These are phyloP conservation scores for Heliconius erato DNA, from an alignment of 2,888 invertebrate species.

Conservation along the genomic window DNA sequence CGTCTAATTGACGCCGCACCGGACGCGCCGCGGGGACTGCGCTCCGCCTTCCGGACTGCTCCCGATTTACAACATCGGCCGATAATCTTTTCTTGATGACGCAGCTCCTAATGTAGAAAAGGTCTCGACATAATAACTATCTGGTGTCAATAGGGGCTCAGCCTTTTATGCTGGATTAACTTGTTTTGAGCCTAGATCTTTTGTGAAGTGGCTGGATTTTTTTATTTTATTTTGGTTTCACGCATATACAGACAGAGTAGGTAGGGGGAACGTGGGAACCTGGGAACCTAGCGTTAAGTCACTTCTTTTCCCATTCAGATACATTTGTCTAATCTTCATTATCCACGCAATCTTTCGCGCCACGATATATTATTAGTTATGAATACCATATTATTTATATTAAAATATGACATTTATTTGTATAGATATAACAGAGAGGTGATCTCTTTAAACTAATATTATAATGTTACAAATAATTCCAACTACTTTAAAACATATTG, in stretches of 20 bases:
- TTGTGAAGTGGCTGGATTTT: neutral
- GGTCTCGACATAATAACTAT: constrained; percentile 42
- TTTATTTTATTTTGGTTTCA: neutral
- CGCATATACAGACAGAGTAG: no score
- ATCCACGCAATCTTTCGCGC: no score
- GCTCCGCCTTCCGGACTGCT: constrained; percentile 72
- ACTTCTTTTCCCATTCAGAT: no score
- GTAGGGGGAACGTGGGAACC: no score
- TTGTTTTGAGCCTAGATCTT: constrained; percentile 28
- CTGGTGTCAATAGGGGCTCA: constrained; percentile 41
- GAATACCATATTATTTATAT: no score
- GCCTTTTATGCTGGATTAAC: constrained; percentile 32
- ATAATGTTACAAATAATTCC: neutral
- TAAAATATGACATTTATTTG: no score
- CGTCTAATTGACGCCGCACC: constrained; percentile 83
- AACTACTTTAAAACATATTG: constrained; percentile 39
- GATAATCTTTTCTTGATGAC: constrained; percentile 85
- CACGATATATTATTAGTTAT: no score
- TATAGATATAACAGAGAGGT: neutral
- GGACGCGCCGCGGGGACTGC: constrained; percentile 76
- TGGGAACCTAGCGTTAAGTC: no score
- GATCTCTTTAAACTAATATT: neutral
- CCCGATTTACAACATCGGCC: constrained; percentile 80
- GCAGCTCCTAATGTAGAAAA: constrained; percentile 48
- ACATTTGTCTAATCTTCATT: no score